Conservation (phyloP, 2,888 invertebrate genomes). For the Gortyna flavago region DNA sequence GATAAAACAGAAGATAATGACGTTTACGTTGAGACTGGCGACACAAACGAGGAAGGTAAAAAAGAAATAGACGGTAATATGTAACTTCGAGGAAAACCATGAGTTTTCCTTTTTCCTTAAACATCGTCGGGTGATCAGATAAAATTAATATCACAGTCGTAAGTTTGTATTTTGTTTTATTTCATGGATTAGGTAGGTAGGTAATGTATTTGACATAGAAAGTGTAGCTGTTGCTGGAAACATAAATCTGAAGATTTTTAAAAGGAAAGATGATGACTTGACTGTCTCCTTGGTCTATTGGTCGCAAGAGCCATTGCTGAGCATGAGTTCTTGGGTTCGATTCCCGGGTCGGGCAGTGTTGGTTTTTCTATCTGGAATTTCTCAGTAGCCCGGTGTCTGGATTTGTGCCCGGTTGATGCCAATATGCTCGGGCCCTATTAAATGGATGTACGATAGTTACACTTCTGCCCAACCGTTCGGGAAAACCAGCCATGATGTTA, state of each 20-base stretch:
- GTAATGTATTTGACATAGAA: neutral
- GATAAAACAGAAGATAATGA: slow-evolving; percentile 13
- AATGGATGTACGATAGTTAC: neutral
- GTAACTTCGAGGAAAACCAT: slow-evolving; percentile 7
- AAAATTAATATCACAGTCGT: neutral
- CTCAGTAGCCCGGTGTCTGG: neutral
- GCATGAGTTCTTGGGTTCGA: neutral
- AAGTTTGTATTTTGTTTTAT: neutral
- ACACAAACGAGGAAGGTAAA: slow-evolving; percentile 28
- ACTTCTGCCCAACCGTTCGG: neutral
- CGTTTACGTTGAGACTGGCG: slow-evolving; percentile 1
- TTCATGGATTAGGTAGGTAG: too few relatives aligned
- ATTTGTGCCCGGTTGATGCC: neutral
- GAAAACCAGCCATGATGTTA: neutral
- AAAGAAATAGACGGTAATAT: neutral
- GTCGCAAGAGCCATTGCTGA: neutral
- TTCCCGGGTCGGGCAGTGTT: neutral
- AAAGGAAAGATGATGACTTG: neutral
- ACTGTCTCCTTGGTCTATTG: neutral
- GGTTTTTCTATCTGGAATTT: neutral
- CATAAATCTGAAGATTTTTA: neutral
- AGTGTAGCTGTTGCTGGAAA: neutral
- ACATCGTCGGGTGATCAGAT: slow-evolving; percentile 13
- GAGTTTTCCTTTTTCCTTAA: slow-evolving; percentile 17
- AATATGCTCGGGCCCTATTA: neutral